Evolutionary conservation across 2,888 invertebrate species (phyloP), one percentile per base, ranked within the genome.

Genomic region (Melanargia galathea): DNA sequence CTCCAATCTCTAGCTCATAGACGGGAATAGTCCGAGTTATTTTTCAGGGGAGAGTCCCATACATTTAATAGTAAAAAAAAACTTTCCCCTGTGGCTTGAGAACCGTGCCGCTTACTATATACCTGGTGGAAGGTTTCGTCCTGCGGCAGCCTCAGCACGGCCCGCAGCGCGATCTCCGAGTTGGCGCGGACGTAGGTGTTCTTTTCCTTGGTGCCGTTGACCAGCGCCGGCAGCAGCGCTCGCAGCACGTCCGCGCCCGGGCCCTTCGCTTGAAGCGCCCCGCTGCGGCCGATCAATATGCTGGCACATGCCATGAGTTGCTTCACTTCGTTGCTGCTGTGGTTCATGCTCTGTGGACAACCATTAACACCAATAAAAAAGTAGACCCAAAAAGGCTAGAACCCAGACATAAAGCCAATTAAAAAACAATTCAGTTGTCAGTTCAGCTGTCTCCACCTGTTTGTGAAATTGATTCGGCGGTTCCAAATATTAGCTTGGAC

Each of bases 121-220:
- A 96, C 96, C 92, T 95, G 94, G 76, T 95, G 94, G 76, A 94
- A 94, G 63, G 92, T 87, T 62, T 96, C 95, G 59, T 96, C 96
- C 60, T 94, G 92, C 72, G 95, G 93, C 70, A 99, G 92, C 65
- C 95, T 93, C 71, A 99, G 93, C 71, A 98, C 93, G 57, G 96
- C 94, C 54, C 98, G 94, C 56, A 99, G 92, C 8, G 98, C 98
- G 69, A 96, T 94, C 93, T 99, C 99, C 45, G 98, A 96, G 89
- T 97, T 97, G 45, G 97, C 96, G 84, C 97, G 96, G 46, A 99
- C 99, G 80, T 97, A 96, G 54, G 97, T 95, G 90, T 99, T 99
- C 92, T 98, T 99, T 91, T 99, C 99, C 92, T 99, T 99, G 65
- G 98, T 98, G 69, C 99, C 99, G 91, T 98, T 99, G 58, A 99